Percentiles rank a stretch among this genome's conserved stretches.
Conservation (phyloP, 1,140 invertebrate genomes). For the Temnothorax curvispinosus region DNA sequence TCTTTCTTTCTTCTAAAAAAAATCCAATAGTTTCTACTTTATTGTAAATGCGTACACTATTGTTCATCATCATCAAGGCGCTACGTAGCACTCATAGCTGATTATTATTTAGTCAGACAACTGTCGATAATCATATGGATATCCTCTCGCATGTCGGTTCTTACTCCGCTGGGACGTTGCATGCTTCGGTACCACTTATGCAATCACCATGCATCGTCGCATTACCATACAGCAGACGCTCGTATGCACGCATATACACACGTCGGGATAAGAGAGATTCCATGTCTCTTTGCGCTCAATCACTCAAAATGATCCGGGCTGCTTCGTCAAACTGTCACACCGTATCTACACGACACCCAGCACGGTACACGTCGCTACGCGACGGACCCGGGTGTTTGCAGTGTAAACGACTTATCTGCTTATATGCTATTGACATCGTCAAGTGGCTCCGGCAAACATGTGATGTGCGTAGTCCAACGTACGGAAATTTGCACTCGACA, state of each 20-base stretch:
- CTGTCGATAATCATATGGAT: conserved; percentile 40
- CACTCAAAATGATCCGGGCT: conserved; percentile 52
- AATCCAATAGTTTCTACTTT: not conserved
- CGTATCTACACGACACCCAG: not conserved
- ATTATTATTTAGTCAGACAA: conserved; percentile 29
- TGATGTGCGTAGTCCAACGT: conserved; percentile 20
- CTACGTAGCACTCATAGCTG: not conserved
- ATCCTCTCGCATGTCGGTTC: conserved; percentile 20
- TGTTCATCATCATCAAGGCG: conserved; percentile 5
- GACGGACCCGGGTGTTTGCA: conserved; percentile 57
- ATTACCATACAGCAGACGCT: conserved; percentile 8
- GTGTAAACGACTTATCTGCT: conserved; percentile 71
- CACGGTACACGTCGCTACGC: conserved; percentile 5
- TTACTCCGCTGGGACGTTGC: conserved; percentile 14
- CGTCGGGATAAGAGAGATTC: conserved; percentile 58
- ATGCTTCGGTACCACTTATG: conserved; percentile 16
- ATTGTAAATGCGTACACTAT: not conserved
- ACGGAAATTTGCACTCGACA: conserved; percentile 39
- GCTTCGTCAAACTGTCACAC: conserved; percentile 65
- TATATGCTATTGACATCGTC: conserved; percentile 66
- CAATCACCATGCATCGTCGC: conserved; percentile 13
- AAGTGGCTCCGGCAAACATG: conserved; percentile 53
- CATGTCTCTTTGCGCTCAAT: conserved; percentile 49
- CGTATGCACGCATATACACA: not conserved
- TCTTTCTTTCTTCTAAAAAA: not conserved